Percentiles rank a stretch among this genome's conserved stretches.
phyloP scores from a whole-genome alignment of 2,888 invertebrate species.

The Pristionchus entomophagus region DNA sequence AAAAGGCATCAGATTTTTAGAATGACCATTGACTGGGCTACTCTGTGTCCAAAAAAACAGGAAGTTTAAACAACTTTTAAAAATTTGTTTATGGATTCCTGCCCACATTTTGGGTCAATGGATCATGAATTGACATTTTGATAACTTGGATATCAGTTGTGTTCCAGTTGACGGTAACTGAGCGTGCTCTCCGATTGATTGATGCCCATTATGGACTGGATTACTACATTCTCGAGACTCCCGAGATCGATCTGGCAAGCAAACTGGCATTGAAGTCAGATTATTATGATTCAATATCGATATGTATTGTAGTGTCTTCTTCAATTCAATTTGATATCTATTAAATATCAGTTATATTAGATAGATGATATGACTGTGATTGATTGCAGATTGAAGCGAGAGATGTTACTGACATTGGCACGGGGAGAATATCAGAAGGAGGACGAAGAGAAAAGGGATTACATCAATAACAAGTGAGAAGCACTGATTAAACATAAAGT shows the following conservation, averaged over 20 bases:
- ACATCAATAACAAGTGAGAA: constrained; percentile 67
- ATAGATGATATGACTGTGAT: background rate
- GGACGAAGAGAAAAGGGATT: constrained; percentile 65
- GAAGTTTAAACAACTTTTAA: too few relatives aligned
- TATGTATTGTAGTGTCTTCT: background rate
- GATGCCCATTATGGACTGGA: constrained; percentile 94
- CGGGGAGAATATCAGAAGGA: constrained; percentile 76
- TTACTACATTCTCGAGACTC: constrained; percentile 91
- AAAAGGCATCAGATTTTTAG: too few relatives aligned
- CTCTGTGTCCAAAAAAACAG: too few relatives aligned
- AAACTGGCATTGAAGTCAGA: constrained; percentile 81
- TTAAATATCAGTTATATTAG: too few relatives aligned
- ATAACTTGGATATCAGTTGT: too few relatives aligned
- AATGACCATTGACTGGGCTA: too few relatives aligned
- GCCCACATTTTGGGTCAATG: too few relatives aligned
- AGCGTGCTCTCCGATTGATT: constrained; percentile 87
- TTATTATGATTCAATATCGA: background rate
- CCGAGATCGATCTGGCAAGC: constrained; percentile 91
- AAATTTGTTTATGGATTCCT: too few relatives aligned
- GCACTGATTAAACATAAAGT: background rate
- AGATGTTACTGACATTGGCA: constrained; percentile 84
- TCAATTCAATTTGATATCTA: background rate
- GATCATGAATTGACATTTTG: too few relatives aligned
- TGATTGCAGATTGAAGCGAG: constrained; percentile 85
- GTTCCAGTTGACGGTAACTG: constrained; percentile 84